phyloP scores from a whole-genome alignment of 2,888 invertebrate species.

The Dicroscelio sp. region DNA sequence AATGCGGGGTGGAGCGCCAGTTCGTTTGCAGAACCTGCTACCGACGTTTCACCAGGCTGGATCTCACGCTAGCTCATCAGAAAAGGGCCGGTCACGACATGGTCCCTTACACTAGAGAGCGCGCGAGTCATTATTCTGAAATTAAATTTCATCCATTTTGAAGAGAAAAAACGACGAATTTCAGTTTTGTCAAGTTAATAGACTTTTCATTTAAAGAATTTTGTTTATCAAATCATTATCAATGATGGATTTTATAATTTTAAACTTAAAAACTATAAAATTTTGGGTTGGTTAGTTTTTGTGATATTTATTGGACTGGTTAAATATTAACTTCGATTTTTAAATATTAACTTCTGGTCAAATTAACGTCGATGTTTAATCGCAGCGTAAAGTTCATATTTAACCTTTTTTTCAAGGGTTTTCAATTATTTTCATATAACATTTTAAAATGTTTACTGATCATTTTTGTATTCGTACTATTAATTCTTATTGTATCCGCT shows the following conservation, averaged over 20 bases:
- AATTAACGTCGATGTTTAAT: too few relatives aligned
- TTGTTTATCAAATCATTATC: not conserved
- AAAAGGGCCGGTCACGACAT: slow-evolving; percentile 86
- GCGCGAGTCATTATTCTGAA: slow-evolving; percentile 76
- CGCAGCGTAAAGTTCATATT: slow-evolving; percentile 56
- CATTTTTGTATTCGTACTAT: not conserved
- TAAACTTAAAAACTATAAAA: too few relatives aligned
- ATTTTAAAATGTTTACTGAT: not conserved
- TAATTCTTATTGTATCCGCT: slow-evolving; percentile 63
- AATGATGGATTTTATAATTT: not conserved
- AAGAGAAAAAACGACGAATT: not conserved
- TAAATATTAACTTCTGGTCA: not conserved
- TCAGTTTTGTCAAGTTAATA: not conserved
- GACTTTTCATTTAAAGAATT: not conserved
- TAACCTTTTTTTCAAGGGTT: slow-evolving; percentile 50
- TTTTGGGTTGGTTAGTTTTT: too few relatives aligned
- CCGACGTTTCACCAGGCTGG: slow-evolving; percentile 90
- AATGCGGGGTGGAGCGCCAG: slow-evolving; percentile 91
- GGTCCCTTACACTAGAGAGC: slow-evolving; percentile 84
- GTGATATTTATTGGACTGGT: too few relatives aligned
- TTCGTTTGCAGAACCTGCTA: slow-evolving; percentile 91
- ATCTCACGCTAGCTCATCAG: slow-evolving; percentile 89
- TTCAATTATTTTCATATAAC: too few relatives aligned
- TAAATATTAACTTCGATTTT: slow-evolving; percentile 48
- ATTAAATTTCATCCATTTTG: slow-evolving; percentile 67